A percentile compares a stretch with the other conserved stretches of the same genome.
Conservation (phyloP, 2,113 vertebrate genomes). For the rat (Rattus norvegicus) region DNA sequence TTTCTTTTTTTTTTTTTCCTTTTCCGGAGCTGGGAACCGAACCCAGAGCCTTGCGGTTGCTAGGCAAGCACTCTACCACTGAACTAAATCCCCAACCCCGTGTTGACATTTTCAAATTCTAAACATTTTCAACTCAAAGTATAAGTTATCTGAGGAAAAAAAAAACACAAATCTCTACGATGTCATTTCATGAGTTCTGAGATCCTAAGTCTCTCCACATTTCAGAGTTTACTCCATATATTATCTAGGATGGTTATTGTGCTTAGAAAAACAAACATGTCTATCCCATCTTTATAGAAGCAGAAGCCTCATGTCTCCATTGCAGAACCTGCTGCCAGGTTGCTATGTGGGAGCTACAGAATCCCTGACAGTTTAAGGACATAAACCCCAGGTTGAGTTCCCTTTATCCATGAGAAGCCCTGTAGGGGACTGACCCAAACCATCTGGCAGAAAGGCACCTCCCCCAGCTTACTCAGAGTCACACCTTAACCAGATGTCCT, state of each 20-base stretch:
- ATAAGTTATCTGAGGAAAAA: background rate
- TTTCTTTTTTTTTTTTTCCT: too few species aligned
- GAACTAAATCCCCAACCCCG: too few species aligned
- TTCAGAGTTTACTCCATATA: background rate
- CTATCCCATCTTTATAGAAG: background rate
- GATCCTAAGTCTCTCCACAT: background rate
- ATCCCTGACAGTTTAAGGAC: background rate
- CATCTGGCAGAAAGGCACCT: too few species aligned
- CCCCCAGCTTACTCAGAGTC: too few species aligned
- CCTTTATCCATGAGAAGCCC: background rate
- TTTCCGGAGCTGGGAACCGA: too few species aligned
- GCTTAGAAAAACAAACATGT: background rate
- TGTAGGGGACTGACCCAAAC: too few species aligned
- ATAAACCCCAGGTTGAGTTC: background rate
- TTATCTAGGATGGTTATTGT: background rate
- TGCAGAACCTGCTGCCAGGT: background rate
- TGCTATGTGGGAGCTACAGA: background rate
- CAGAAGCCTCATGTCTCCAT: background rate
- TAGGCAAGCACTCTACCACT: too few species aligned
- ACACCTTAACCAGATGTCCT: too few species aligned
- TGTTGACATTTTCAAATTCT: background rate
- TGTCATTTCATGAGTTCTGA: background rate
- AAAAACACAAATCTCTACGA: background rate
- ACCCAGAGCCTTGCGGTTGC: too few species aligned
- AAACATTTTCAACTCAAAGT: background rate